These are phyloP conservation scores for Oreohelix idahoensis DNA, from an alignment of 1,140 invertebrate genomes.

Conservation along the genomic window DNA sequence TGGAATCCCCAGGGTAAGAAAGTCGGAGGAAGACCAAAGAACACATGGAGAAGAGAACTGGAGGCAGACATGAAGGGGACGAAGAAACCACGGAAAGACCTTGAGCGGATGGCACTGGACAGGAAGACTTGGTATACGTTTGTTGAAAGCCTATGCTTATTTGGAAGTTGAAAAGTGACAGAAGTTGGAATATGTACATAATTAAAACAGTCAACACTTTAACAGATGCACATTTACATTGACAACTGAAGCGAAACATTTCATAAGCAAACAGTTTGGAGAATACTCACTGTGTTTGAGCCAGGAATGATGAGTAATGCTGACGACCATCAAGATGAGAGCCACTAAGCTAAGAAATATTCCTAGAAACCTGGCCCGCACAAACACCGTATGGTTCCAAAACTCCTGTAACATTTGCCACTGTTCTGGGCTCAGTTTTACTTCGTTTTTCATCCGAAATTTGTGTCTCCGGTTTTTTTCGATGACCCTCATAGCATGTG, in stretches of 20 bases:
- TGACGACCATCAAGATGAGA: constrained; percentile 53
- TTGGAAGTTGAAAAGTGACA: no score
- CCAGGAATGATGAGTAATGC: constrained; percentile 57
- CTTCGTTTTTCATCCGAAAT: constrained; percentile 51
- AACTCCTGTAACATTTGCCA: constrained; percentile 64
- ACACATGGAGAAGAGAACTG: no score
- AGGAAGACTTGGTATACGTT: no score
- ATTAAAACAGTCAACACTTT: no score
- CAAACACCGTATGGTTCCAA: constrained; percentile 68
- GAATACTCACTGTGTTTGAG: constrained; percentile 54
- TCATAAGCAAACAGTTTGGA: background rate
- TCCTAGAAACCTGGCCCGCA: constrained; percentile 59
- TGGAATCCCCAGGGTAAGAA: no score
- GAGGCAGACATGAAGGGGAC: no score
- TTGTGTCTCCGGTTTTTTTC: constrained; percentile 61
- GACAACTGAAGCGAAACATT: background rate
- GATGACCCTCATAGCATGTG: constrained; percentile 60
- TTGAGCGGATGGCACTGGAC: no score
- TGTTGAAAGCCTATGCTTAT: no score
- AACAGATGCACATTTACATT: no score
- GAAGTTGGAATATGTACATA: no score
- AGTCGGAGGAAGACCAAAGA: no score
- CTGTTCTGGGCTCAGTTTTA: constrained; percentile 59
- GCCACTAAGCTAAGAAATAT: constrained; percentile 58
- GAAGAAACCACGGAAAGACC: no score